These are phyloP conservation scores for Gastrophryne carolinensis DNA, from an alignment of 2,797 vertebrate species.

Conservation along the genomic window DNA sequence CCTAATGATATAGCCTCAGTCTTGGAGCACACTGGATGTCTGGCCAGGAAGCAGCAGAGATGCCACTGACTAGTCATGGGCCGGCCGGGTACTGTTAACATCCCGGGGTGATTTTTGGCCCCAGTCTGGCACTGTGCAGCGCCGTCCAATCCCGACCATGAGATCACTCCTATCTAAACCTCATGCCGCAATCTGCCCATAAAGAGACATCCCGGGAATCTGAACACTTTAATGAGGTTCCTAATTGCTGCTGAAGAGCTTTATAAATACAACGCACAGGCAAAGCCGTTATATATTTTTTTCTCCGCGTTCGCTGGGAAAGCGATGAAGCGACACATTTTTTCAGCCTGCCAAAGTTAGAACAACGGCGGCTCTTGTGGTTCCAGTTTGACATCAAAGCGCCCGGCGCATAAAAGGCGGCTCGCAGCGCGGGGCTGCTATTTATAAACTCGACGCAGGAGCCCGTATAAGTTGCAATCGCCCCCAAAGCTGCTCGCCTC, in stretches of 20 bases:
- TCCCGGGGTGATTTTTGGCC: too few relatives aligned
- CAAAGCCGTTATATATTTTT: background rate
- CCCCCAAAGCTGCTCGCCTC: too few relatives aligned
- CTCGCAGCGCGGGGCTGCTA: slow-evolving; percentile 16
- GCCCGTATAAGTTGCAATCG: too few relatives aligned
- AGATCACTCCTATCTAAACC: too few relatives aligned
- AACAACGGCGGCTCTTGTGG: slow-evolving; percentile 31
- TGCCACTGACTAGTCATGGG: too few relatives aligned
- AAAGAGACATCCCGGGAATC: background rate
- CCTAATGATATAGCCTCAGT: too few relatives aligned
- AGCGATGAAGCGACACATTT: slow-evolving; percentile 4
- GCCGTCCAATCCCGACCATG: too few relatives aligned
- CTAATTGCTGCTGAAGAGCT: background rate
- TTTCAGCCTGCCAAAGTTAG: slow-evolving; percentile 11
- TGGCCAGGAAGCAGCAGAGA: too few relatives aligned
- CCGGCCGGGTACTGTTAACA: too few relatives aligned
- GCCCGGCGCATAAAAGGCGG: slow-evolving; percentile 15
- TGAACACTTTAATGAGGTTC: background rate
- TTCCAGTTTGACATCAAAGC: slow-evolving; percentile 41
- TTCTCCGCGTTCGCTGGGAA: slow-evolving; percentile 14
- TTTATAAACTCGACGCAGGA: slow-evolving; percentile 20
- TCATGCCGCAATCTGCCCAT: background rate
- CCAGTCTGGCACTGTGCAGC: too few relatives aligned
- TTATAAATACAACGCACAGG: background rate
- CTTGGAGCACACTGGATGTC: too few relatives aligned